phyloP scores from a whole-genome alignment of 1,140 invertebrate species.

The Leptinotarsa texana region DNA sequence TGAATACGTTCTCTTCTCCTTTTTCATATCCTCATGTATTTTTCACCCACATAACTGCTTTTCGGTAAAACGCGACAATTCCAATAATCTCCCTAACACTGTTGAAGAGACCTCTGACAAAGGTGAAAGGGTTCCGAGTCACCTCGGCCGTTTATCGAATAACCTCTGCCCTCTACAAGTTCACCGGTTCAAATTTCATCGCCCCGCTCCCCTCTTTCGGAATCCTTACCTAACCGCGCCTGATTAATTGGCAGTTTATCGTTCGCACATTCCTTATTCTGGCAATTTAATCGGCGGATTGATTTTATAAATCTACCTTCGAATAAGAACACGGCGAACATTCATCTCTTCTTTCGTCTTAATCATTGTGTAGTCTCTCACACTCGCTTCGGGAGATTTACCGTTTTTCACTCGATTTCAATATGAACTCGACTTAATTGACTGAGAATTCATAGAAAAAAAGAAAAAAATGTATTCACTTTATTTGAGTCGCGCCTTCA shows the following conservation, averaged over 20 bases:
- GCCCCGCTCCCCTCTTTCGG: background rate
- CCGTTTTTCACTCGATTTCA: background rate
- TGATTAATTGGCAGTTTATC: constrained; percentile 30
- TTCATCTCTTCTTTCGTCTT: background rate
- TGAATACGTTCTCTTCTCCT: no score
- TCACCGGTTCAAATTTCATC: constrained; percentile 1
- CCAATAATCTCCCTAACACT: background rate
- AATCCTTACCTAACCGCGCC: constrained; percentile 20
- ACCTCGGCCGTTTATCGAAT: background rate
- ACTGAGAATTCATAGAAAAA: no score
- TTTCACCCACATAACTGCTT: no score
- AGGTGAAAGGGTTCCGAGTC: background rate
- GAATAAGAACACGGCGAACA: background rate
- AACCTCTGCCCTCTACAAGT: background rate
- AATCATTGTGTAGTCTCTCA: background rate
- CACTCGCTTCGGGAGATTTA: background rate
- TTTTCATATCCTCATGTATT: no score
- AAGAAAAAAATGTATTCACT: no score
- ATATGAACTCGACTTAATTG: background rate
- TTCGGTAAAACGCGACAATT: no score
- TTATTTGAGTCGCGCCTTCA: no score
- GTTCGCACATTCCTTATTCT: constrained; percentile 24
- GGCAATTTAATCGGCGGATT: constrained; percentile 21
- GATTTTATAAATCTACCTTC: constrained; percentile 24
- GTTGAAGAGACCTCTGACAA: background rate